Percentiles rank a stretch among this genome's conserved stretches.
Evolutionary conservation across 2,113 vertebrate genomes (phyloP).

Genomic region (Mirza zaza): DNA sequence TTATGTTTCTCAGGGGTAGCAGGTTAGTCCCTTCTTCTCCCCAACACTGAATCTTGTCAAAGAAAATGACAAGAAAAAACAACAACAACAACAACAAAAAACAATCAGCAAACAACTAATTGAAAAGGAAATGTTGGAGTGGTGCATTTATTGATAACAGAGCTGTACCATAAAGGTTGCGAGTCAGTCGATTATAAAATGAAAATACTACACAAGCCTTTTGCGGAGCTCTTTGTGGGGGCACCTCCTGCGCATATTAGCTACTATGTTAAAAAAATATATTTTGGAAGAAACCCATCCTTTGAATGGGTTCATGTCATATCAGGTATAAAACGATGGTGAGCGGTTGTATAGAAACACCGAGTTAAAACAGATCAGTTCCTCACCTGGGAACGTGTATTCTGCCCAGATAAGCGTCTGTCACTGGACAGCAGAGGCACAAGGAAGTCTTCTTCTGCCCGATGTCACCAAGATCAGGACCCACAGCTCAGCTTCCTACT

Average conservation of each 20-base stretch:
- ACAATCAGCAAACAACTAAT: background rate
- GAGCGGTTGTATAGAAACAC: background rate
- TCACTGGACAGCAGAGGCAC: no score
- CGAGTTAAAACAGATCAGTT: background rate
- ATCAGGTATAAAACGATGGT: background rate
- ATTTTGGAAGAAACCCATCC: background rate
- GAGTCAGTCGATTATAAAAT: background rate
- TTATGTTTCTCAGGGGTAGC: slow-evolving; percentile 27
- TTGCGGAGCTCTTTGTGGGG: background rate
- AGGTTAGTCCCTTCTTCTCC: slow-evolving; percentile 46
- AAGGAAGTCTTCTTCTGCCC: background rate
- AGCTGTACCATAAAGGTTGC: background rate
- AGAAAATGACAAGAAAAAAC: slow-evolving; percentile 56
- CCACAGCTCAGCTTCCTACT: fast-evolving
- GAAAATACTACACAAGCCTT: background rate
- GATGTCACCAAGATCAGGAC: background rate
- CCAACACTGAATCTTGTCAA: slow-evolving; percentile 26
- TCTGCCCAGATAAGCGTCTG: fast-evolving
- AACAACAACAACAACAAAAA: background rate
- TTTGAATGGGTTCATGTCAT: background rate
- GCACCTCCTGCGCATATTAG: background rate
- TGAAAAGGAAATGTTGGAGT: background rate
- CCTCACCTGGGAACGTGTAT: fast-evolving
- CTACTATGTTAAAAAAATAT: background rate
- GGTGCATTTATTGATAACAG: background rate